Base-by-base conservation (phyloP, 2,797 vertebrate genomes). In the Dermochelys coriacea region DNA sequence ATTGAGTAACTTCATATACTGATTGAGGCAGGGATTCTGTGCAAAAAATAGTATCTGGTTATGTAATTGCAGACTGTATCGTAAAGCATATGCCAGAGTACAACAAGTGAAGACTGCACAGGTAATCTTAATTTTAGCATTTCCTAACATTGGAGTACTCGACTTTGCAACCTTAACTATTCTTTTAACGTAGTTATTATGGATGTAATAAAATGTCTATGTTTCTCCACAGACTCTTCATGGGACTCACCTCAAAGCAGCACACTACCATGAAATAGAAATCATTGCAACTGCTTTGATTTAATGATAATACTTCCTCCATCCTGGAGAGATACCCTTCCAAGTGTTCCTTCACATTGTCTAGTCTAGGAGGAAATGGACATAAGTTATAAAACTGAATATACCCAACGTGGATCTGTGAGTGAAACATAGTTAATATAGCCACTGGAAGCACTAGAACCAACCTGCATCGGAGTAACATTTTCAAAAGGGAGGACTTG, bases 241-340 rank as follows among this genome's bases (percentile, higher is more conserved):
- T 41, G 21, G 50, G 16, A 14, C 91, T 89, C 51, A 89, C 91
- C 87, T 93, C 91, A 57, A 86, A 47, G 8, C 91, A 89, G 45
- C 85, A 68, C n/a, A 89, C 79, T 16, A 93, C 79, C 91, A 93
- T 93, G 79, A 89, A 86, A 71, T 86, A 93, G 87, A 89, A 86
- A 5, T 93, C 57, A 18, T 89, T 71, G 34, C 27, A 31, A 57
- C 45, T 78, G 6, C 80, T 89, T 47, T 57, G 45, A 84, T 27
- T 79, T 59, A 80, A 71, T 1, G 45, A 21, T 64, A 85, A 25
- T 23, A 85, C 77, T 85, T 85, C 49, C 50, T 93, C 51, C 87
- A 93, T 93, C 84, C 68, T 59, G 51, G 87, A 89, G 8, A 93
- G 51, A 71, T 89, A 89, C 6, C 57, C n/a, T 52, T 89, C 83